Conservation (phyloP, 2,797 vertebrate species). For the Molossus molossus region DNA sequence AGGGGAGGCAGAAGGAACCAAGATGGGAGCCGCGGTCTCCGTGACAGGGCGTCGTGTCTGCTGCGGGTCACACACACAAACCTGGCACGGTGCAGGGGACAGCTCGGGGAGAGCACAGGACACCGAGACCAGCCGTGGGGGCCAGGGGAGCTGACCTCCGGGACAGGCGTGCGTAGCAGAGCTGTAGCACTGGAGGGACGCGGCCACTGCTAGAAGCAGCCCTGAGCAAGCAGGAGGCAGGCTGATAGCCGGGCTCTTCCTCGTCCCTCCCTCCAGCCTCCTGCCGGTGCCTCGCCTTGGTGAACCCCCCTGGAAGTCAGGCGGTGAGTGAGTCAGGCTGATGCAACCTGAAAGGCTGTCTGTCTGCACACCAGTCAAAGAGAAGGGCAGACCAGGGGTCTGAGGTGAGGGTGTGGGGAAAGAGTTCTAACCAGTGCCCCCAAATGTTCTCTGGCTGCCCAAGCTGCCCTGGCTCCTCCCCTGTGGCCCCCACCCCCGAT, state of each 20-base stretch:
- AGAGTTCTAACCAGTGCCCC: not conserved
- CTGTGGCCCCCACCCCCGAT: too few relatives aligned
- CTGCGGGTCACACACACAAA: not conserved
- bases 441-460: not conserved
- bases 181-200: not conserved
- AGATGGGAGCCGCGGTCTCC: not conserved
- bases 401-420: not conserved
- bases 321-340: not conserved
- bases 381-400: not conserved
- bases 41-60: not conserved
- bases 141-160: too few relatives aligned
- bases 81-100: not conserved
- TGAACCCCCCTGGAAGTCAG: not conserved
- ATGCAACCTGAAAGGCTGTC: not conserved
- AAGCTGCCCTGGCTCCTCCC: not conserved
- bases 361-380: not conserved
- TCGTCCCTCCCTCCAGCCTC: not conserved
- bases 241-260: not conserved
- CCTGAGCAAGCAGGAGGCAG: not conserved
- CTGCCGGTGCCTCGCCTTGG: not conserved
- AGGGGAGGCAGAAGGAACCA: not conserved
- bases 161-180: rapidly evolving
- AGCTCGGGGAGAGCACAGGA: not conserved
- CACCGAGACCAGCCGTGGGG: not conserved
- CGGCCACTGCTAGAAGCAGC: not conserved